These are phyloP conservation scores for Mamestra configurata DNA, from an alignment of 1,140 invertebrate genomes.

Conservation along the genomic window DNA sequence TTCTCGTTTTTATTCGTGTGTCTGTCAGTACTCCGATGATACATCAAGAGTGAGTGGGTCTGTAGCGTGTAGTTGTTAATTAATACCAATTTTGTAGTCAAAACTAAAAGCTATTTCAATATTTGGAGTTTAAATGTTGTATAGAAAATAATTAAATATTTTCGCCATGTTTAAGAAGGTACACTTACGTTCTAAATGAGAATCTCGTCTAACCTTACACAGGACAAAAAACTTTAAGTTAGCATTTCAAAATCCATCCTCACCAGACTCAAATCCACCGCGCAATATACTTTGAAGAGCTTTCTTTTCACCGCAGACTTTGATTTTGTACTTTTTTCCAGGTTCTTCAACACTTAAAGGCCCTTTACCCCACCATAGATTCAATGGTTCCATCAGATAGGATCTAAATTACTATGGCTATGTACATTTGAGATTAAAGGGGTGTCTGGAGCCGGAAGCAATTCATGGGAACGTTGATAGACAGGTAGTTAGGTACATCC, in stretches of 20 bases:
- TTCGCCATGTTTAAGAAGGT: neutral
- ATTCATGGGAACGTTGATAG: slow-evolving; percentile 65
- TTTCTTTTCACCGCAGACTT: slow-evolving; percentile 58
- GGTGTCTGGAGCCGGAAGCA: slow-evolving; percentile 78
- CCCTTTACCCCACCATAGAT: slow-evolving; percentile 68
- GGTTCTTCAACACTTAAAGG: slow-evolving; percentile 63
- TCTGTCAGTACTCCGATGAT: slow-evolving; percentile 54
- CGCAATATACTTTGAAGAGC: slow-evolving; percentile 50
- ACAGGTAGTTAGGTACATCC: slow-evolving; percentile 45
- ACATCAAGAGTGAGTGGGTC: slow-evolving; percentile 45
- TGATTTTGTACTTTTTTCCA: slow-evolving; percentile 61
- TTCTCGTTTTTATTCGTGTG: slow-evolving; percentile 68
- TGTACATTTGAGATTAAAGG: slow-evolving; percentile 83
- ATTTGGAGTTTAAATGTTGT: no score
- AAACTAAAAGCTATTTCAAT: no score
- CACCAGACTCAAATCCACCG: slow-evolving; percentile 16
- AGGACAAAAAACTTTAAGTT: slow-evolving; percentile 7
- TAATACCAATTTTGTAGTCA: no score
- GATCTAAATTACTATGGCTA: slow-evolving; percentile 83
- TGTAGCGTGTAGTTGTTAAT: neutral
- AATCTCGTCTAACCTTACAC: neutral
- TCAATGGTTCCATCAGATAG: slow-evolving; percentile 76
- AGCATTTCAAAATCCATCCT: slow-evolving; percentile 28
- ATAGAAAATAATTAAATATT: neutral
- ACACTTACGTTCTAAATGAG: neutral